A percentile compares a stretch with the other conserved stretches of the same genome.
phyloP scores from a whole-genome alignment of 2,888 invertebrate species.

The Carterocephalus palaemon region DNA sequence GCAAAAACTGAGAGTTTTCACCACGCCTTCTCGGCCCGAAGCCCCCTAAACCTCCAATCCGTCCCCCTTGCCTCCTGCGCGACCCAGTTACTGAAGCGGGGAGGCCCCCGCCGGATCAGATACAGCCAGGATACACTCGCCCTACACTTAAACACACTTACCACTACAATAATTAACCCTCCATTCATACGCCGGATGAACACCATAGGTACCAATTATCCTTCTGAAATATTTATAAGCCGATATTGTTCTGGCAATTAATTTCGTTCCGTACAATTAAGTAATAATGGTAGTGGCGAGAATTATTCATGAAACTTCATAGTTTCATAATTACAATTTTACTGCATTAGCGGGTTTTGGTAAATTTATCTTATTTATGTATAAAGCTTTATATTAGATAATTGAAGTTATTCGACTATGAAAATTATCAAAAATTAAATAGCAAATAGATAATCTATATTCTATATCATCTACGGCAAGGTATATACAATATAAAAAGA shows the following conservation, averaged over 20 bases:
- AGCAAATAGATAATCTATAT: too few species aligned
- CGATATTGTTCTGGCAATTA: conserved; percentile 1
- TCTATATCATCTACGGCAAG: too few species aligned
- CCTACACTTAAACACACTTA: conserved; percentile 33
- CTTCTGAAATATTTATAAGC: conserved; percentile 6
- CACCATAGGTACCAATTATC: conserved; percentile 9
- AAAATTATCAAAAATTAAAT: too few species aligned
- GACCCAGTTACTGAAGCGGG: conserved; percentile 54
- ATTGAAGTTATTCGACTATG: too few species aligned
- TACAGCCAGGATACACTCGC: conserved; percentile 40
- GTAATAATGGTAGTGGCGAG: neutral
- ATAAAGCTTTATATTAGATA: neutral
- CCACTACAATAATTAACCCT: conserved; percentile 40
- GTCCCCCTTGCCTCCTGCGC: conserved; percentile 37
- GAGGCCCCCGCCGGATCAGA: conserved; percentile 38
- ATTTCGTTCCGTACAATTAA: neutral
- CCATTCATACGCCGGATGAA: conserved; percentile 27
- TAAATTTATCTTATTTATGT: neutral
- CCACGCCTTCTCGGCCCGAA: conserved; percentile 31
- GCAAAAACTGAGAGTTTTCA: conserved; percentile 59
- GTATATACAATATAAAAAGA: too few species aligned
- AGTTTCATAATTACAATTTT: neutral
- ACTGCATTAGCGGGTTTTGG: neutral
- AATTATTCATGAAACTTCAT: neutral
- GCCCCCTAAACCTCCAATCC: conserved; percentile 26